Evolutionary conservation across 1,140 invertebrate species (phyloP).

Genomic region (Piezodorus guildinii): DNA sequence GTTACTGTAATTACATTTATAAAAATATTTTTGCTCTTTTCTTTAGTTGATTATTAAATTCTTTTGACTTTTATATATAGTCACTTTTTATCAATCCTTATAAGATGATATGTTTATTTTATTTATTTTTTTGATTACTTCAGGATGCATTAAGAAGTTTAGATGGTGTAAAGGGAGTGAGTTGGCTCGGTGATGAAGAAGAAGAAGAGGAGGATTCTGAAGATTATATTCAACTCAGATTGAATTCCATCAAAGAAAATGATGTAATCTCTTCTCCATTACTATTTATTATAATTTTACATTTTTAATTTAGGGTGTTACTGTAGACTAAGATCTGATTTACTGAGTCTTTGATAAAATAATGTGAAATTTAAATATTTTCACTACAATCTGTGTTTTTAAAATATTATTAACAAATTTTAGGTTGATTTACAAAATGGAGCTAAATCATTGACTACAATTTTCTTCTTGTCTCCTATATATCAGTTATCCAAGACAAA

Average conservation of each 20-base stretch:
- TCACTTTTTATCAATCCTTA: too few relatives aligned
- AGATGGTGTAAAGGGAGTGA: not conserved
- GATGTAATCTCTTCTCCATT: not conserved
- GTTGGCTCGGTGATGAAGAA: not conserved
- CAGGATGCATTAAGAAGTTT: conserved; percentile 9
- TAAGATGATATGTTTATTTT: too few relatives aligned
- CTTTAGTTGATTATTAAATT: too few relatives aligned
- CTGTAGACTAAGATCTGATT: not conserved
- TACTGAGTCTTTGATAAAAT: not conserved
- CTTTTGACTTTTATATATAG: too few relatives aligned
- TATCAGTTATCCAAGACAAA: not conserved
- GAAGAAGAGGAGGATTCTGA: conserved; percentile 6
- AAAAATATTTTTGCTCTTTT: too few relatives aligned
- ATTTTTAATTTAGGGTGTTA: not conserved
- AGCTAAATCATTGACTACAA: conserved; percentile 1
- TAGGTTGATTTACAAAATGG: not conserved
- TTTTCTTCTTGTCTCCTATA: not conserved
- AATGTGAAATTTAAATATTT: not conserved
- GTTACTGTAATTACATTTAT: too few relatives aligned
- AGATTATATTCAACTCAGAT: conserved; percentile 2
- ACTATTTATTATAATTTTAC: not conserved
- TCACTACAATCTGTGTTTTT: not conserved
- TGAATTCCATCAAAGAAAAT: conserved; percentile 2
- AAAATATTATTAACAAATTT: not conserved
- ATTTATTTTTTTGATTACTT: not conserved